Base-by-base conservation (phyloP, 30 jellyfish, hydroid and myxozoan species). In the Pelagia noctiluca region DNA sequence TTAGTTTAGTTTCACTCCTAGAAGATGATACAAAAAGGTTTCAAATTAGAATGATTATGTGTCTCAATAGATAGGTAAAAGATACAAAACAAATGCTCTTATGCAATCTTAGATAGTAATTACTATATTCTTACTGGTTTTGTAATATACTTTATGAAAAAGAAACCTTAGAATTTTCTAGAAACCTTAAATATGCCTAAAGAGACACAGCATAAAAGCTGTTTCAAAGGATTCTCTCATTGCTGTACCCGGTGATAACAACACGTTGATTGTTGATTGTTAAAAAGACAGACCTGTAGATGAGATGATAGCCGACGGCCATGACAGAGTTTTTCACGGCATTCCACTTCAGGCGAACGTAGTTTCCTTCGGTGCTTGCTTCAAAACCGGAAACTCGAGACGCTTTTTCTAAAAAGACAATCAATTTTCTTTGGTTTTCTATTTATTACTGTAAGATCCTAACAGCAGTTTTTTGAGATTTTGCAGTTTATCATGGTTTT, bases 341-440 rank as follows among this genome's bases (percentile, higher is more conserved):
- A 50, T 78, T 75, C 96, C 96, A 87, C 10, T 35, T 60, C 32
- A 87, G 48, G 2, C 28, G 33, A 29, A 87, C 88, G 29, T 57
- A 21, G 36, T 68, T 76, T n/a, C 32, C 47, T 26, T 52, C 70
- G 10, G 76, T 25, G 22, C 13, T 48, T 21, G 82, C 84, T 8
- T 5, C 26, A n/a, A 87, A 50, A 0, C 83, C 87, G 5, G 61
- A 29, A 2, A 71, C 96, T 53, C 90, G 37, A 2, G 47, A 79
- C 1, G 96, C 85, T 13, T 52, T 68, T 7, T 49, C 96, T 87
- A 52, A 31, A 66, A 86, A 10, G 61, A 16, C 67, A 35, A 36
- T 5, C 26, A 38, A 29, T 23, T 3, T 22, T 16, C 48, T 35
- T 37, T 3, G 71, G 61, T 47, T 12, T 7, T 11, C 31, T n/a